phyloP scores from a whole-genome alignment of 2,888 invertebrate genomes.

The Agonopterix arenella region DNA sequence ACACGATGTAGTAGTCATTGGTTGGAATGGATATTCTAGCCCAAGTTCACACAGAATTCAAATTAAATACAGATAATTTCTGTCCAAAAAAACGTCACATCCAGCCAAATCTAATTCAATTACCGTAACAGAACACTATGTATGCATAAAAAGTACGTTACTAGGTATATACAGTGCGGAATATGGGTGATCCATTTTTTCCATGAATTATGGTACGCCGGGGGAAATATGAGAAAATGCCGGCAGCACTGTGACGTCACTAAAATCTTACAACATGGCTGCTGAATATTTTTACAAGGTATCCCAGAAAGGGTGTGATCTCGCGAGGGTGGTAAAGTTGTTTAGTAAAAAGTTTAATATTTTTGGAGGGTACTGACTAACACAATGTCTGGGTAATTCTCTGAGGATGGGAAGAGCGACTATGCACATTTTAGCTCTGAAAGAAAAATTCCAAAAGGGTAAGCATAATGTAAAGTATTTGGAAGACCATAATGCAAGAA shows the following conservation, averaged over 20 bases:
- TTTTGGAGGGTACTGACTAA: too few species aligned
- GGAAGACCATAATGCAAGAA: too few species aligned
- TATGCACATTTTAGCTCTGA: too few species aligned
- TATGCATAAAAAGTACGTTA: constrained; percentile 8
- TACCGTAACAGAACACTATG: constrained; percentile 28
- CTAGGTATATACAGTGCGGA: constrained; percentile 18
- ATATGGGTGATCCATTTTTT: constrained; percentile 52
- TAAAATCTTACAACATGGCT: background rate
- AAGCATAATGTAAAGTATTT: too few species aligned
- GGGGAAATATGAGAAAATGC: constrained; percentile 49
- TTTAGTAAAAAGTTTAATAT: too few species aligned
- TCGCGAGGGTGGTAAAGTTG: background rate
- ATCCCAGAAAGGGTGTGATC: background rate
- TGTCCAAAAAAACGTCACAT: constrained; percentile 9
- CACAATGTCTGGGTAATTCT: too few species aligned
- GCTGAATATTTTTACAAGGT: constrained; percentile 3
- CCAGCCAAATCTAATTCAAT: constrained; percentile 16
- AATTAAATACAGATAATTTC: background rate
- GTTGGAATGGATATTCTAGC: too few species aligned
- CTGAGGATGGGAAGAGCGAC: too few species aligned
- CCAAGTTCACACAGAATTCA: background rate
- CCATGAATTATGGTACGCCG: constrained; percentile 52
- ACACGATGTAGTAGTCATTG: too few species aligned
- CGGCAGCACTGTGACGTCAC: background rate
- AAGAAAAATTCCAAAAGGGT: too few species aligned